These are phyloP conservation scores for Ectemnius continuus DNA, from an alignment of 2,888 invertebrate genomes.

Conservation along the genomic window DNA sequence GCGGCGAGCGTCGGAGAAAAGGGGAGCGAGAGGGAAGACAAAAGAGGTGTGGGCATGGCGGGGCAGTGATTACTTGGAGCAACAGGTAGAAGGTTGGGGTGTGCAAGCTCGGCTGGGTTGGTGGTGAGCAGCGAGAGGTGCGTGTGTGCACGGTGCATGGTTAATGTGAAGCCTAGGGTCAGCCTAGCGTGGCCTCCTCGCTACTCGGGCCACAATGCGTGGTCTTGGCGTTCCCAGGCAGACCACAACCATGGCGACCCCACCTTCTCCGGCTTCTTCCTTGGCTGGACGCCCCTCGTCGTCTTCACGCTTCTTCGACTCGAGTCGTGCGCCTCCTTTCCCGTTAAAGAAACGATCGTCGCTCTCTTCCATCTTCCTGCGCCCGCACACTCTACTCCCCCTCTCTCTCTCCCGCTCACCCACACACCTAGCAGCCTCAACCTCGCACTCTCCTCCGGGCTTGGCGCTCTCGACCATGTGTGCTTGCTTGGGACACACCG, in stretches of 20 bases:
- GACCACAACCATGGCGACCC: conserved; percentile 77
- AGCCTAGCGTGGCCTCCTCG: conserved; percentile 76
- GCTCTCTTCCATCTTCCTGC: conserved; percentile 28
- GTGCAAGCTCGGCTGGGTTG: conserved; percentile 47
- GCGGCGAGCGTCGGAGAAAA: too few species aligned
- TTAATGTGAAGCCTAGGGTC: conserved; percentile 74
- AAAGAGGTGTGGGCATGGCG: conserved; percentile 34
- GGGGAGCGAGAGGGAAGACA: conserved; percentile 33
- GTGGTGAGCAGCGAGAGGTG: conserved; percentile 58
- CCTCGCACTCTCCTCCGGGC: too few species aligned
- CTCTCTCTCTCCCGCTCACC: too few species aligned
- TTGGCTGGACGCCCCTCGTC: conserved; percentile 13
- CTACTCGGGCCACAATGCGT: conserved; percentile 72
- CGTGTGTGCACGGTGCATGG: conserved; percentile 65
- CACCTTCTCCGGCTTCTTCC: conserved; percentile 56
- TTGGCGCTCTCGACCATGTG: too few species aligned
- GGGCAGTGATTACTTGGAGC: conserved; percentile 68
- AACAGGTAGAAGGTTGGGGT: conserved; percentile 62
- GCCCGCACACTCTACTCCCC: not conserved
- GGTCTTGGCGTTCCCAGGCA: conserved; percentile 76
- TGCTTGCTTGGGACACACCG: too few species aligned
- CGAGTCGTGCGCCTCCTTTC: conserved; percentile 49
- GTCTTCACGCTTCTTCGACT: conserved; percentile 31
- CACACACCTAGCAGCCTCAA: too few species aligned
- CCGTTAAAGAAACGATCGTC: conserved; percentile 46